phyloP scores from a whole-genome alignment of 2,888 invertebrate genomes.

The Hypomecis atomaria region DNA sequence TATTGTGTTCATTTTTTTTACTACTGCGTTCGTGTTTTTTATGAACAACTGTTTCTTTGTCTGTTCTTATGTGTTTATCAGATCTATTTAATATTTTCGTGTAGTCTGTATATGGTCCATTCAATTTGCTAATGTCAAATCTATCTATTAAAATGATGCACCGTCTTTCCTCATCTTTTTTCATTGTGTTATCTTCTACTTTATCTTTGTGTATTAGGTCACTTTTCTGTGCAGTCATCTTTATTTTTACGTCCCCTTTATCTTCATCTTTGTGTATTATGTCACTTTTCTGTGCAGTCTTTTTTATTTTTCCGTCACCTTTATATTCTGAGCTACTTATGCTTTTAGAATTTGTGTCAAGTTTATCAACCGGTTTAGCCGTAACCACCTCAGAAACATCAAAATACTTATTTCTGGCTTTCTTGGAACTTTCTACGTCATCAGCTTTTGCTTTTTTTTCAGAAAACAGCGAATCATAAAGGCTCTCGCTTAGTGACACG shows the following conservation, averaged over 20 bases:
- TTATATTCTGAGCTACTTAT: neutral
- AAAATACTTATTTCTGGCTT: constrained; percentile 63
- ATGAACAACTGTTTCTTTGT: neutral
- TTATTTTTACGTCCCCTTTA: neutral
- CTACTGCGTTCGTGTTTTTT: neutral
- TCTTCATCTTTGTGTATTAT: neutral
- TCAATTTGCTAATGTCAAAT: neutral
- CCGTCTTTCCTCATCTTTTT: neutral
- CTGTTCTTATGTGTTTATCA: constrained; percentile 1
- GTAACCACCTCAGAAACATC: constrained; percentile 80
- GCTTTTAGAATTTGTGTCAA: neutral
- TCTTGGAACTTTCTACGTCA: constrained; percentile 59
- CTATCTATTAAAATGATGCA: neutral
- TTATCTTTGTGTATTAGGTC: neutral
- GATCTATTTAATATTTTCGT: neutral
- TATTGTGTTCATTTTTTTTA: neutral
- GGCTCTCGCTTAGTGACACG: constrained; percentile 76
- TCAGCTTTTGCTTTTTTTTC: constrained; percentile 69
- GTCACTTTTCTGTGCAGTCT: neutral
- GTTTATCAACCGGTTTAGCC: constrained; percentile 45
- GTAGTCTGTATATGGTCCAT: neutral
- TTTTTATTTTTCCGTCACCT: neutral
- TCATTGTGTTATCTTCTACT: neutral
- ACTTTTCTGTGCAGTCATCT: neutral
- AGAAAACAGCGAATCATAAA: constrained; percentile 77